Conservation (phyloP, 2,888 invertebrate species). For the Ashinkailepas kermadecensis region DNA sequence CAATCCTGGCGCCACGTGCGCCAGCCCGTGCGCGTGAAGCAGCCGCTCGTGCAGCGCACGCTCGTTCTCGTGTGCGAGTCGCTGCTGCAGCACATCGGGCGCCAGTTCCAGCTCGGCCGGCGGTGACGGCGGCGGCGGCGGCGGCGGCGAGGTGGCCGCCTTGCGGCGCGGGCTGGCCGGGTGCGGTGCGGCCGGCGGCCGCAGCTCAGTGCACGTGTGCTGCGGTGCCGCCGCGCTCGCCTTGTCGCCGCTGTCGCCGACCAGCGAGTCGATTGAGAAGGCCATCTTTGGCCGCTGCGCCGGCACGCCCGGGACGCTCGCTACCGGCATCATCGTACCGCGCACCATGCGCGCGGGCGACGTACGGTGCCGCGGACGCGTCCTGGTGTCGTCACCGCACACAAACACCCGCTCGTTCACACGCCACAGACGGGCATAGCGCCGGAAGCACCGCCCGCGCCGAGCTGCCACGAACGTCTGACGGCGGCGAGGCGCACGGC, state of each 20-base stretch:
- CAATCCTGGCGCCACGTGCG: not conserved
- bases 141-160: too few species aligned
- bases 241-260: constrained; percentile 53
- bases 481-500: not conserved
- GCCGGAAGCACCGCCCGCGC: not conserved
- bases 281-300: constrained; percentile 70
- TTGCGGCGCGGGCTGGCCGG: constrained; percentile 12
- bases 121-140: not conserved
- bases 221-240: constrained; percentile 24
- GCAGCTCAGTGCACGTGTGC: constrained; percentile 27
- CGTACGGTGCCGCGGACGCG: not conserved
- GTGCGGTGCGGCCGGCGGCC: constrained; percentile 27
- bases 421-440: not conserved
- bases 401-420: not conserved
- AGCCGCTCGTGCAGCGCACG: constrained; percentile 11
- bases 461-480: not conserved
- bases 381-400: not conserved
- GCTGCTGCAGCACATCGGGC: not conserved
- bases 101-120: not conserved
- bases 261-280: constrained; percentile 88
- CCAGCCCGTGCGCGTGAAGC: not conserved
- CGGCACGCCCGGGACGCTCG: constrained; percentile 2
- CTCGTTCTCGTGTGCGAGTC: constrained; percentile 11
- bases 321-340: constrained; percentile 15
- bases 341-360: constrained; percentile 7